phyloP scores from a whole-genome alignment of 2,113 vertebrate species.

The Willisornis vidua region DNA sequence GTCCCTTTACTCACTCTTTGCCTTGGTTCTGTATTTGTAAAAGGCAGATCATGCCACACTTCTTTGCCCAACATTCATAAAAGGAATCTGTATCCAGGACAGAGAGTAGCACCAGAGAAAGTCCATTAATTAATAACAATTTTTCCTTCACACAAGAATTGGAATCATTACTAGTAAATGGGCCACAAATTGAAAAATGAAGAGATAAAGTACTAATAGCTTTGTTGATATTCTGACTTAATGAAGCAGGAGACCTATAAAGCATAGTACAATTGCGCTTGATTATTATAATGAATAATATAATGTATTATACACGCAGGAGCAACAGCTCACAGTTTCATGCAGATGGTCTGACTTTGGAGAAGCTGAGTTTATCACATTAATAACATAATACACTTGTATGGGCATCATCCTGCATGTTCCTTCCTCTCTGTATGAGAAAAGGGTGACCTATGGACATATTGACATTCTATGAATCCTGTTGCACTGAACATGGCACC shows the following conservation, averaged over 20 bases:
- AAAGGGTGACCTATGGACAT: not conserved
- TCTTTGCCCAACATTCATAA: not conserved
- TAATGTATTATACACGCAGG: not conserved
- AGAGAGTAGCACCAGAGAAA: not conserved
- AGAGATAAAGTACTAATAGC: not conserved
- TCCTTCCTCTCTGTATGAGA: not conserved
- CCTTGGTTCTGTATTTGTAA: not conserved
- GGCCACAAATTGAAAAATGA: not conserved
- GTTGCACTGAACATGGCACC: not conserved
- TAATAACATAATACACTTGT: not conserved
- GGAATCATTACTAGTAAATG: not conserved
- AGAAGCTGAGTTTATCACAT: not conserved
- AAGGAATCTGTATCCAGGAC: not conserved
- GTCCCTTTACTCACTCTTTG: not conserved
- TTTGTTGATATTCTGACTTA: constrained; percentile 18
- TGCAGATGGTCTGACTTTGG: not conserved
- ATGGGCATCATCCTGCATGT: not conserved
- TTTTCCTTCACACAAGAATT: not conserved
- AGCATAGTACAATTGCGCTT: not conserved
- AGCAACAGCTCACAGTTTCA: not conserved
- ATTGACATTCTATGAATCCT: not conserved
- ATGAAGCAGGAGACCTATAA: not conserved
- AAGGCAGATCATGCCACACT: not conserved
- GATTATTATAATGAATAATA: not conserved
- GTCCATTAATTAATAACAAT: not conserved